Evolutionary conservation across 2,888 invertebrate species (phyloP), one percentile per base, ranked within the genome.

Genomic region (Mesochorus sp.): DNA sequence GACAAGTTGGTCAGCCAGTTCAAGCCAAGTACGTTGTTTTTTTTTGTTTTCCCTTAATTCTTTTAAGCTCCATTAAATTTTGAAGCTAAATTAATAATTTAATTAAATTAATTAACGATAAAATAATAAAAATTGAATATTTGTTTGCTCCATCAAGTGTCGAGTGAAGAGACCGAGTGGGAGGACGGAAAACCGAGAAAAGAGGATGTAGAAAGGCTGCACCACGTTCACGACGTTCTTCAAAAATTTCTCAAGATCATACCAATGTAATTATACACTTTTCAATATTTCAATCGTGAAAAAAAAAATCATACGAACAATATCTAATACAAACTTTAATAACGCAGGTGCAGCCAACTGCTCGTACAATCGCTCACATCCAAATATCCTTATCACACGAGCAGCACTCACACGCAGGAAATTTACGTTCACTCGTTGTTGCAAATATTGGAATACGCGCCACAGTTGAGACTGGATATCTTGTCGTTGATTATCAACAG

Each of bases 381-480:
- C 1, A 92, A 93, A 55, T 97, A 95, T 90, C 98, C 98, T 0
- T 98, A 96, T 89, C 93, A 94, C 88, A 95, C 94, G 85, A 94
- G 93, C 71, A 92, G 94, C 0, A 91, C 94, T 2, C 94, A 94
- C 85, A 89, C 93, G 0, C 95, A 96, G 81, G 95, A 95, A 85
- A 94, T 95, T 8, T 98, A 95, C 90, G 89, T 97, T 14, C 94
- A 95, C 86, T 97, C 97, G 90, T 90, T 97, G 47, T 92, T 98
- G 64, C 94, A 94, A 92, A 93, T 97, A 81, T 92, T 95, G 75
- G 93, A 94, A 47, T 97, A 97, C 88, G 93, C 96, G 82, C 96
- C 97, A 0, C 92, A 93, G 0, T 92, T 96, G 62, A 92, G 94
- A 59, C 93, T 94, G 82, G 93, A 94, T 80, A 93, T 98, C 28